A percentile compares a stretch with the other conserved stretches of the same genome.
These are phyloP conservation scores for Araneus ventricosus DNA, from an alignment of 1,140 invertebrate species.

Conservation along the genomic window DNA sequence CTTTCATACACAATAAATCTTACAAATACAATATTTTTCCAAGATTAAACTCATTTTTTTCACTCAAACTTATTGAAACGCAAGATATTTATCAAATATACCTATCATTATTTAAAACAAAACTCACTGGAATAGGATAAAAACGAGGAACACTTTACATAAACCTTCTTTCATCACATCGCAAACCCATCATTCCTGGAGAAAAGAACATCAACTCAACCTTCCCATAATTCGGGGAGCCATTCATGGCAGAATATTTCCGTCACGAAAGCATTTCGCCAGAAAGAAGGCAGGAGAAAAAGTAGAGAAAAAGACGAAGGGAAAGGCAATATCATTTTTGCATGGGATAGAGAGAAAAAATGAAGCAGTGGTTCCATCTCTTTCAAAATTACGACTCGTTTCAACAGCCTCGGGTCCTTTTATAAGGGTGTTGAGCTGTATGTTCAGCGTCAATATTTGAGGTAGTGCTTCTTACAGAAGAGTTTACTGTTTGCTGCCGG, in stretches of 20 bases:
- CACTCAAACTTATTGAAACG: background rate
- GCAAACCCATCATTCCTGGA: background rate
- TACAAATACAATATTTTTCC: too few relatives aligned
- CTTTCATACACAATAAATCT: too few relatives aligned
- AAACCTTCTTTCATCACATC: background rate
- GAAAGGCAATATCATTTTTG: slow-evolving; percentile 5
- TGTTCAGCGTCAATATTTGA: slow-evolving; percentile 1
- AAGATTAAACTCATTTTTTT: background rate
- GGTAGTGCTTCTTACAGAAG: background rate
- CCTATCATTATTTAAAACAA: background rate
- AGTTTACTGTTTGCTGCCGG: background rate
- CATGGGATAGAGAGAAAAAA: background rate
- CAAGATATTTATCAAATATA: background rate
- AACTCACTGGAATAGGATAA: background rate
- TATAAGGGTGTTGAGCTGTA: background rate
- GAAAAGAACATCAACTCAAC: background rate
- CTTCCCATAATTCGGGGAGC: background rate
- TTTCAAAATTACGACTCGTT: background rate
- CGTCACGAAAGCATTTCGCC: background rate
- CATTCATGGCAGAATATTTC: slow-evolving; percentile 4
- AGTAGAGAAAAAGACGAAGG: background rate
- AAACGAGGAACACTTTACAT: background rate
- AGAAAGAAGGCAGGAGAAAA: background rate
- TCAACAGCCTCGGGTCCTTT: background rate
- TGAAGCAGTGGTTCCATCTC: background rate